A percentile compares a stretch with the other conserved stretches of the same genome.
These are phyloP conservation scores for Iphiclides podalirius DNA, from an alignment of 2,888 invertebrate genomes.

Conservation along the genomic window DNA sequence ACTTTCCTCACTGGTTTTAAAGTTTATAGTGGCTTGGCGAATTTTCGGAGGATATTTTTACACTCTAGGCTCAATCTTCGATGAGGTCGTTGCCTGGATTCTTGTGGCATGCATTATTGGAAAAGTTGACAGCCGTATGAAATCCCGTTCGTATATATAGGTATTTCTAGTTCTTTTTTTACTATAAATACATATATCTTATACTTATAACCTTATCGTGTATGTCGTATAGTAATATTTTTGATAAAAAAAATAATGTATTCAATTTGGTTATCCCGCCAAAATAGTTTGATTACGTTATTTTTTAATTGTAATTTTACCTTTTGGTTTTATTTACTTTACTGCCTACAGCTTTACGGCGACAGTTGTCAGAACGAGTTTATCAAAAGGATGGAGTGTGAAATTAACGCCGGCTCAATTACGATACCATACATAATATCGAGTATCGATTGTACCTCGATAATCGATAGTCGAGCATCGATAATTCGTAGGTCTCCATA, in stretches of 20 bases:
- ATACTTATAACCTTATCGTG: no score
- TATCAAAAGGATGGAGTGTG: constrained; percentile 32
- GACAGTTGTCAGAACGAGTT: constrained; percentile 20
- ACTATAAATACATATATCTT: no score
- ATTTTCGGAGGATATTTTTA: constrained; percentile 34
- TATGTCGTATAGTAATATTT: no score
- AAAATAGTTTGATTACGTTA: no score
- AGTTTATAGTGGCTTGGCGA: constrained; percentile 27
- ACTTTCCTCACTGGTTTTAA: constrained; percentile 23
- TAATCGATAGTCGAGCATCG: constrained; percentile 29
- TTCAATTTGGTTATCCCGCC: no score
- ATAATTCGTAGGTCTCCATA: constrained; percentile 18
- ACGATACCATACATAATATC: constrained; percentile 36
- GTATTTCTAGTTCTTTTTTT: no score
- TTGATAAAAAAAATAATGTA: no score
- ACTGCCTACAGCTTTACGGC: neutral
- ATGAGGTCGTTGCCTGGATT: constrained; percentile 41
- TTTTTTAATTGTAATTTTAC: constrained; percentile 1
- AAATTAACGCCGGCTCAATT: constrained; percentile 40
- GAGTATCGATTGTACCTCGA: constrained; percentile 31
- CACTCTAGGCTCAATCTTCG: constrained; percentile 34
- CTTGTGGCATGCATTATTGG: constrained; percentile 38
- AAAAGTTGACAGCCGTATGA: constrained; percentile 44
- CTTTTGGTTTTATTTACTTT: neutral
- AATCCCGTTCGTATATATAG: constrained; percentile 36